Evolutionary conservation across 2,113 vertebrate species (phyloP).

Genomic region (Pterocles orientalis): DNA sequence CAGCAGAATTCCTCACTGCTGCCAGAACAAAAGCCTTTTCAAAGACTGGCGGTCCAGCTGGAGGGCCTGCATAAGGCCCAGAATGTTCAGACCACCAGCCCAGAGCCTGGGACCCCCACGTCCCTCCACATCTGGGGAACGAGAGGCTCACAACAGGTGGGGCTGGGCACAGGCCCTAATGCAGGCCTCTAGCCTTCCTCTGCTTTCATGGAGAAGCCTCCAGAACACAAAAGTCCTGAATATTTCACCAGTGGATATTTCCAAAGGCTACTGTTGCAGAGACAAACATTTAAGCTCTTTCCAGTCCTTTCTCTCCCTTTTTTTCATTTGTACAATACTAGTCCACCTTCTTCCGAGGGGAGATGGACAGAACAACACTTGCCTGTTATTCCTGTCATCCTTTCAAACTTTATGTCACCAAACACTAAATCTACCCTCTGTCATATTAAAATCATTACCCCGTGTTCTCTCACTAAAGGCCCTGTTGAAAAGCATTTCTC

Average conservation of each 20-base stretch:
- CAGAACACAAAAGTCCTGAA: background rate
- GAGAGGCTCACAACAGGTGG: fast-evolving
- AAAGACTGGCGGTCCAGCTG: background rate
- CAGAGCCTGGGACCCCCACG: fast-evolving
- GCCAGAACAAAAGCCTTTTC: background rate
- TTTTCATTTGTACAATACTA: background rate
- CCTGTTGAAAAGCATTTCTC: background rate
- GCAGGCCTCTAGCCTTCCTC: background rate
- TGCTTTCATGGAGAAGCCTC: background rate
- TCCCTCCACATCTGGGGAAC: fast-evolving
- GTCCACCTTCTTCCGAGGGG: background rate
- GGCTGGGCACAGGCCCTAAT: fast-evolving
- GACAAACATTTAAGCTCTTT: background rate
- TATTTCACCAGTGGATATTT: background rate
- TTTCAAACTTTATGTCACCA: background rate
- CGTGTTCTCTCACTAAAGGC: background rate
- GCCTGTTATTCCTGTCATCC: background rate
- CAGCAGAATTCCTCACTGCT: background rate
- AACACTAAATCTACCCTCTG: background rate
- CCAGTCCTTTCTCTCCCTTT: background rate
- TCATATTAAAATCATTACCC: background rate
- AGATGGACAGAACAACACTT: background rate
- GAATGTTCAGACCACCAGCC: fast-evolving
- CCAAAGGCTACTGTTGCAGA: background rate
- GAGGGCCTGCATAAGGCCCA: fast-evolving